Percentiles rank a stretch among this genome's conserved stretches.
Conservation (phyloP, 2,888 invertebrate species). For the Eledona agricola region DNA sequence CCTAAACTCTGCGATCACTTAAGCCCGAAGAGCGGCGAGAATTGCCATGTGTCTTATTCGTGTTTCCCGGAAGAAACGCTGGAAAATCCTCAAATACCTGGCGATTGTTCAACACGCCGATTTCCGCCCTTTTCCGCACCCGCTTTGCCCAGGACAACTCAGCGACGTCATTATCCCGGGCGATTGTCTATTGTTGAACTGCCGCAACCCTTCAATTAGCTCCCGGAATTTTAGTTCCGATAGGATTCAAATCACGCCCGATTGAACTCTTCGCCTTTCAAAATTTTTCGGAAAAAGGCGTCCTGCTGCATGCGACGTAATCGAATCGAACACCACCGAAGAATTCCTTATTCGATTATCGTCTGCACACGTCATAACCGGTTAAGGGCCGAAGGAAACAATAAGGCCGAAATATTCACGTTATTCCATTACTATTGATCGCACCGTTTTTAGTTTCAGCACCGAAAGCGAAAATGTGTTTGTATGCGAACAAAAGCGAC, state of each 20-base stretch:
- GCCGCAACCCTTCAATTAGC: slow-evolving; percentile 24
- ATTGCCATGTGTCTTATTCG: slow-evolving; percentile 1
- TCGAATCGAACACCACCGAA: slow-evolving; percentile 7
- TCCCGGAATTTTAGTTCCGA: slow-evolving; percentile 9
- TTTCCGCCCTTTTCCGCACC: background rate
- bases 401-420: slow-evolving; percentile 19
- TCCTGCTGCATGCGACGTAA: slow-evolving; percentile 2
- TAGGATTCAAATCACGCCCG: slow-evolving; percentile 9
- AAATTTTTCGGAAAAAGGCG: slow-evolving; percentile 2
- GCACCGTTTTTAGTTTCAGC: slow-evolving; percentile 1
- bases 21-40: slow-evolving; percentile 6
- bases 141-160: slow-evolving; percentile 29
- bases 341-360: slow-evolving; percentile 13
- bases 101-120: slow-evolving; percentile 12
- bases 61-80: slow-evolving; percentile 3
- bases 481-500: slow-evolving; percentile 1
- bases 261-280: slow-evolving; percentile 8
- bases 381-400: slow-evolving; percentile 10
- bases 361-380: slow-evolving; percentile 11
- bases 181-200: slow-evolving; percentile 31
- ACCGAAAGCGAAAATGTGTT: background rate
- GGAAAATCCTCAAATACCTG: slow-evolving; percentile 20
- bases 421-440: slow-evolving; percentile 15
- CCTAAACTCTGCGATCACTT: slow-evolving; percentile 18
- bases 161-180: slow-evolving; percentile 33